Percentiles rank a stretch among this genome's conserved stretches.
Evolutionary conservation across 2,888 invertebrate genomes (phyloP).

Genomic region (Dilophus febrilis): DNA sequence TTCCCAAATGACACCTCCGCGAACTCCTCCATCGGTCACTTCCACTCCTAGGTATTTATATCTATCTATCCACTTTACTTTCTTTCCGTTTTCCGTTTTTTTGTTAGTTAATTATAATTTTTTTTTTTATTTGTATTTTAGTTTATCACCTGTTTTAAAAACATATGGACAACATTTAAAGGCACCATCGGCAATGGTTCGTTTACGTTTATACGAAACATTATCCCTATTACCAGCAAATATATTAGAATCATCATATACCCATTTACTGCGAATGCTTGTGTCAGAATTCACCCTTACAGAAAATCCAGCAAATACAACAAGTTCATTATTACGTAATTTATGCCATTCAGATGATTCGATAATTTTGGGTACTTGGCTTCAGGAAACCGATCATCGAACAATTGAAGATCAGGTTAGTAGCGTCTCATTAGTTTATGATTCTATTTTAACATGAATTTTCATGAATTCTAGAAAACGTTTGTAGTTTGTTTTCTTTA

Average conservation of each 20-base stretch:
- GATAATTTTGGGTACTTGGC: constrained; percentile 84
- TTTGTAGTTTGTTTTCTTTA: too few species aligned
- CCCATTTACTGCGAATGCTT: constrained; percentile 67
- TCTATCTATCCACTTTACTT: too few species aligned
- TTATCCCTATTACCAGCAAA: constrained; percentile 59
- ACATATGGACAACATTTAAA: constrained; percentile 84
- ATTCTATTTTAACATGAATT: too few species aligned
- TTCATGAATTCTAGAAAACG: too few species aligned
- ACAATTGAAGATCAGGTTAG: constrained; percentile 92
- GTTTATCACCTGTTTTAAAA: constrained; percentile 68
- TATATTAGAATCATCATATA: constrained; percentile 64
- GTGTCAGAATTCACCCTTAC: constrained; percentile 90
- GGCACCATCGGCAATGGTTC: constrained; percentile 84
- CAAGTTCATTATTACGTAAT: constrained; percentile 63
- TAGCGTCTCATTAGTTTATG: too few species aligned
- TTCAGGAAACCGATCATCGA: constrained; percentile 91
- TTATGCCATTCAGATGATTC: constrained; percentile 80
- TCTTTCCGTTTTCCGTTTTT: too few species aligned
- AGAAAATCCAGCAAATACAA: constrained; percentile 84
- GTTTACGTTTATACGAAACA: constrained; percentile 83
- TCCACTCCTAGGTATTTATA: too few species aligned
- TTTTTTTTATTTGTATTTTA: constrained; percentile 24
- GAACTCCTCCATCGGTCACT: too few species aligned
- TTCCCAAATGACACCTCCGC: too few species aligned
- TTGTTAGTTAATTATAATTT: too few species aligned